Conservation (phyloP, 2,113 vertebrate genomes). For the Eulemur macaco region DNA sequence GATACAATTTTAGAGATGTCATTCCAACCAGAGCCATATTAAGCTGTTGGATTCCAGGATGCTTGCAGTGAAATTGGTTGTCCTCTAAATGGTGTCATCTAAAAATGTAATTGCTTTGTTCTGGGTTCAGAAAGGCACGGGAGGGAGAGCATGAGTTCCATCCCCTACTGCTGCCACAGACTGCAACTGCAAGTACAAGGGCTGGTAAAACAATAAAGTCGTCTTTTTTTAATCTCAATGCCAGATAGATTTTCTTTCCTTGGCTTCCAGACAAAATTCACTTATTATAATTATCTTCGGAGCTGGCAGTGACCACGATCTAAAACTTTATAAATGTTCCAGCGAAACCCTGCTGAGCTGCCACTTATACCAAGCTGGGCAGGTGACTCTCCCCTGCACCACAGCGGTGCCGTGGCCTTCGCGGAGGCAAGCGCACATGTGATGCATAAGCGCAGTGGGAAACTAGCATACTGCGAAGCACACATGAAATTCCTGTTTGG, state of each 20-base stretch:
- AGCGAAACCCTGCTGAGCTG: slow-evolving; percentile 32
- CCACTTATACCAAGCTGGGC: not conserved
- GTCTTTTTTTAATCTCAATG: slow-evolving; percentile 66
- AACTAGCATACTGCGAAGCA: not conserved
- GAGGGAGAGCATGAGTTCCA: not conserved
- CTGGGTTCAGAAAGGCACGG: slow-evolving; percentile 75
- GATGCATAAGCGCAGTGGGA: not conserved
- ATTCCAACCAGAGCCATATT: slow-evolving; percentile 70
- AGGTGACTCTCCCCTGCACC: not conserved
- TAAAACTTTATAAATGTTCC: slow-evolving; percentile 78
- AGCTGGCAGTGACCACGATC: slow-evolving; percentile 62
- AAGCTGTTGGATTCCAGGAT: slow-evolving; percentile 78
- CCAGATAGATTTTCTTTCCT: slow-evolving; percentile 74
- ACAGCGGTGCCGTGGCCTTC: not conserved
- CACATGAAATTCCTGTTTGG: not conserved
- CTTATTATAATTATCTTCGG: slow-evolving; percentile 77
- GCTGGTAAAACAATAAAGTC: slow-evolving; percentile 74
- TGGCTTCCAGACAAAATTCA: slow-evolving; percentile 78
- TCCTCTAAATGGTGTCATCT: slow-evolving; percentile 81
- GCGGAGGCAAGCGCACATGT: not conserved
- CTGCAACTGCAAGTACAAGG: slow-evolving; percentile 45
- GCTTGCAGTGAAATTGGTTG: slow-evolving; percentile 79
- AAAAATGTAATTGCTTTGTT: slow-evolving; percentile 82
- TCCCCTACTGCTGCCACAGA: slow-evolving; percentile 50
- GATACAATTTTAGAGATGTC: slow-evolving; percentile 74